These are phyloP conservation scores for Scomber colias DNA, from an alignment of 2,113 vertebrate species.

Conservation along the genomic window DNA sequence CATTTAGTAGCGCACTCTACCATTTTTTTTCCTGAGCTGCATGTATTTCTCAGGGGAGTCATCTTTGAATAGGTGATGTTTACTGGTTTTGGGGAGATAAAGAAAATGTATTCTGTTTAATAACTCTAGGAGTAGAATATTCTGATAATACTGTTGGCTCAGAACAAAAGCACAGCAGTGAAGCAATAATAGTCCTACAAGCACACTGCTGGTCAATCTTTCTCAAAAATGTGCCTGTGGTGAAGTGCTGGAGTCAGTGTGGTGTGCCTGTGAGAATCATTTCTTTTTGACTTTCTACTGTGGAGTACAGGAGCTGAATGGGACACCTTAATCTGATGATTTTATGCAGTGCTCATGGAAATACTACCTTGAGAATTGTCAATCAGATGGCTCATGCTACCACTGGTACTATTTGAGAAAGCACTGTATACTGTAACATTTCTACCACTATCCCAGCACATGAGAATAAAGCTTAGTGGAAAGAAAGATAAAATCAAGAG, in stretches of 20 bases:
- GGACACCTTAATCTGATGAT: background rate
- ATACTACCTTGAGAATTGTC: background rate
- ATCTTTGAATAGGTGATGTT: slow-evolving; percentile 39
- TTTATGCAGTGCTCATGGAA: background rate
- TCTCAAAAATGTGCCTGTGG: background rate
- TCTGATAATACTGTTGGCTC: slow-evolving; percentile 2
- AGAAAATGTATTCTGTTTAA: slow-evolving; percentile 24
- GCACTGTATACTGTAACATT: background rate
- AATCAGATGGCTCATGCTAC: background rate
- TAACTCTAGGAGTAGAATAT: background rate
- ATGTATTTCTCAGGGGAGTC: slow-evolving; percentile 22
- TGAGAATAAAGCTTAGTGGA: background rate
- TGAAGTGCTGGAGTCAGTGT: slow-evolving; percentile 7
- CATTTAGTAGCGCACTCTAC: slow-evolving; percentile 1
- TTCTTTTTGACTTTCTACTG: background rate
- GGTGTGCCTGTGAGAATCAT: background rate
- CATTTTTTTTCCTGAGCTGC: background rate
- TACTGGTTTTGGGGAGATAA: slow-evolving; percentile 27
- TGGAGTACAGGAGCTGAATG: background rate
- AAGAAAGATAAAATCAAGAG: slow-evolving; percentile 25
- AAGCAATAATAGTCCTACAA: background rate
- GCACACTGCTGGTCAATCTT: background rate
- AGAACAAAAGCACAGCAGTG: slow-evolving; percentile 15
- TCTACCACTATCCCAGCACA: background rate
- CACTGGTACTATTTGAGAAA: background rate